phyloP scores from a whole-genome alignment of 2,797 vertebrate genomes.

The Pteropus rufus region DNA sequence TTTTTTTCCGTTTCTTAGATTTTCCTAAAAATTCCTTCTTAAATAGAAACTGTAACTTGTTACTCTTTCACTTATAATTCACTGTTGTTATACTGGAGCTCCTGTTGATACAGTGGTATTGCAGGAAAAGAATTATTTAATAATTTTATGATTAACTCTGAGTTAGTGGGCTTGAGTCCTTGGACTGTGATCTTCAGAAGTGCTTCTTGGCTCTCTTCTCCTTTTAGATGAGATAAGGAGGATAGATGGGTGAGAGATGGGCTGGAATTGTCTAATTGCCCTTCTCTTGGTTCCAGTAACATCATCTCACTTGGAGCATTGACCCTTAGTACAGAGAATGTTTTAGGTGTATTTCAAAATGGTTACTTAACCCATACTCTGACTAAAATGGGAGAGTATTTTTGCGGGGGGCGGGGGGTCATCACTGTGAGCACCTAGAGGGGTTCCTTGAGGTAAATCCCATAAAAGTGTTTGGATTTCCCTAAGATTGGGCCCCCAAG shows the following conservation, averaged over 20 bases:
- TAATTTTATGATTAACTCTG: background rate
- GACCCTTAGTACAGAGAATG: background rate
- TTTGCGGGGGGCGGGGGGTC: background rate
- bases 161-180: background rate
- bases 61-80: background rate
- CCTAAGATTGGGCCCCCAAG: background rate
- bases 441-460: background rate
- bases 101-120: background rate
- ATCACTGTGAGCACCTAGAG: background rate
- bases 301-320: background rate
- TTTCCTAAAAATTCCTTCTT: background rate
- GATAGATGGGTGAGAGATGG: background rate
- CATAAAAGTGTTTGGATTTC: background rate
- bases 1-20: background rate
- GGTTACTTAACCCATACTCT: background rate
- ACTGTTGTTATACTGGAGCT: background rate
- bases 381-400: background rate
- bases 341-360: background rate
- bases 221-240: background rate
- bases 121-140: background rate
- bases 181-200: background rate
- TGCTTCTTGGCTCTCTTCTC: background rate
- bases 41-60: background rate
- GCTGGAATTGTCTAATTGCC: background rate
- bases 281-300: background rate